These are phyloP conservation scores for Neotoxoptera formosana DNA, from an alignment of 1,140 invertebrate species.

Conservation along the genomic window DNA sequence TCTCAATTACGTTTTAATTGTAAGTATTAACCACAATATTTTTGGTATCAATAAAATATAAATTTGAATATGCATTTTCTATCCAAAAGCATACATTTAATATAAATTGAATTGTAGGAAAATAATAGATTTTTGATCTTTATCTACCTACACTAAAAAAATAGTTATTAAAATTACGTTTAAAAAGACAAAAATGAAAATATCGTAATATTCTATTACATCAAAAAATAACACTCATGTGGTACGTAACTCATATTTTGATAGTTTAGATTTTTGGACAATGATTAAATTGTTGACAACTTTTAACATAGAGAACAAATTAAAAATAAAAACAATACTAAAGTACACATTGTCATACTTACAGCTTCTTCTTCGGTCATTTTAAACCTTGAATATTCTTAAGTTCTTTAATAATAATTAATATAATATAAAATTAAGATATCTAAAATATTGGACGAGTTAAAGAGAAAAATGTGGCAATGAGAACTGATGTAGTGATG, in stretches of 20 bases:
- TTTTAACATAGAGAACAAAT: neutral
- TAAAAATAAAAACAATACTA: neutral
- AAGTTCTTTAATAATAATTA: neutral
- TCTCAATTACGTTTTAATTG: neutral
- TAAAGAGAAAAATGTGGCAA: conserved; percentile 29
- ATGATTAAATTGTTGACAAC: neutral
- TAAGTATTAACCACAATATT: neutral
- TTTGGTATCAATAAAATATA: neutral
- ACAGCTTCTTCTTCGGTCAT: conserved; percentile 63
- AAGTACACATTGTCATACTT: conserved; percentile 54
- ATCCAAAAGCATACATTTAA: neutral
- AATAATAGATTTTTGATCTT: neutral
- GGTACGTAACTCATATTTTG: neutral
- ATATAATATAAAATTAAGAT: neutral
- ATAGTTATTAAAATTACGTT: neutral
- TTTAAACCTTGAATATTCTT: neutral
- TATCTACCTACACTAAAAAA: neutral
- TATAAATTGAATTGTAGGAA: neutral
- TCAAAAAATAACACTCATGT: neutral
- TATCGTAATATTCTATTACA: neutral
- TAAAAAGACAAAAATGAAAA: neutral
- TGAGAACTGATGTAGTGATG: neutral
- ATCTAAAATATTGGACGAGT: neutral
- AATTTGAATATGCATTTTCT: neutral
- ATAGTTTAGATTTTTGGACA: neutral